Base-by-base conservation (phyloP, 2,888 invertebrate species). In the Scaeva pyrastri region DNA sequence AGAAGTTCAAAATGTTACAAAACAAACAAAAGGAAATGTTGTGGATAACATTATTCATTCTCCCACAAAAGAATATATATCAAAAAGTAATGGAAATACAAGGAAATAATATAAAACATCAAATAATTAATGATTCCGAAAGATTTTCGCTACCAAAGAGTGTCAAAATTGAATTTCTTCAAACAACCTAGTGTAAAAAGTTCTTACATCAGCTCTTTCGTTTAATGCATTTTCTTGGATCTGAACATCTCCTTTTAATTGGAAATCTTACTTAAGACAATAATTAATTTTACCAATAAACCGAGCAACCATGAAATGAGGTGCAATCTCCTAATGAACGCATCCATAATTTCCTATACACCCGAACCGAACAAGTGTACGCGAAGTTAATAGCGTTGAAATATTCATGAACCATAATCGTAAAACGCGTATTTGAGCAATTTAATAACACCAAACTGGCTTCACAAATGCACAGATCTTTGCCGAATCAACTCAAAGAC, bases 341-440 rank as follows among this genome's bases (percentile, higher is more conserved):
- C 23, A 7, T 14, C 3, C 26, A 26, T 39, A 39, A n/a, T 8
- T 31, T 31, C 31, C 31, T 31, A 7, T 4, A 31, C 31, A 31
- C 50, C 21, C 21, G 14, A n/a, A 14, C 52, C 14, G 1, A 10
- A 8, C 7, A 10, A 21, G 48, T 3, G 50, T 21, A 50, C 26
- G 14, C n/a, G 14, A 11, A 36, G n/a, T n/a, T 31, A 12, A 36
- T 39, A 39, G 21, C 39, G 4, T 31, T 39, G 39, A 58, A 58
- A 39, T 21, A 39, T 58, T 39, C 14, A 39, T 39, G 19, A 12
- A 21, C 12, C 1, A 7, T 5, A 43, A n/a, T n/a, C 14, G 39
- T 58, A 39, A 58, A 58, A 58, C 14, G n/a, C 12, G 58, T 58
- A 21, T 39, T 58, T 58, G 21, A 39, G 58, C 39, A 58, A 39